Percentiles rank a stretch among this genome's conserved stretches.
Conservation (phyloP, 1,140 invertebrate species). For the Apis mellifera region DNA sequence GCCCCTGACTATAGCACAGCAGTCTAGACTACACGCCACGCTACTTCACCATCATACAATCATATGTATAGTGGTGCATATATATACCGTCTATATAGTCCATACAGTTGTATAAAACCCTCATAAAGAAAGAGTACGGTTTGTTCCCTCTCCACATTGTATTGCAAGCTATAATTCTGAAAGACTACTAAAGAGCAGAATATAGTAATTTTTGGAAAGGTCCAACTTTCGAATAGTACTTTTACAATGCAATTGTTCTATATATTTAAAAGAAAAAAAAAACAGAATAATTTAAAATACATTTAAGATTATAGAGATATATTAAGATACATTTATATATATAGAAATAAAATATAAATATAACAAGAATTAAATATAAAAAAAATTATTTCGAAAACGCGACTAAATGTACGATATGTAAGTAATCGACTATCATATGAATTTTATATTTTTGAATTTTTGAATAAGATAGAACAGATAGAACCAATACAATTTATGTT, state of each 20-base stretch:
- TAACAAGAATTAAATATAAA: too few relatives aligned
- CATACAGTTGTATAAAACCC: constrained; percentile 12
- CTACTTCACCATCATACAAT: constrained; percentile 9
- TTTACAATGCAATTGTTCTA: too few relatives aligned
- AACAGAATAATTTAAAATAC: neutral
- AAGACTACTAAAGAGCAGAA: neutral
- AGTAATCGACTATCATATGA: too few relatives aligned
- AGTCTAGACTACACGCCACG: constrained; percentile 36
- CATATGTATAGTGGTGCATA: neutral
- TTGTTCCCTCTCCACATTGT: constrained; percentile 39
- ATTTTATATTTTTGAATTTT: too few relatives aligned
- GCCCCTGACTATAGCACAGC: constrained; percentile 35
- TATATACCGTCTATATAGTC: neutral
- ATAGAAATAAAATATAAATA: too few relatives aligned
- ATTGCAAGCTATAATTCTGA: constrained; percentile 6
- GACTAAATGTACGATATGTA: too few relatives aligned
- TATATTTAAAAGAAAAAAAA: neutral
- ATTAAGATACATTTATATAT: too few relatives aligned
- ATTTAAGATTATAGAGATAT: too few relatives aligned
- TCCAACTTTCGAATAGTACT: neutral
- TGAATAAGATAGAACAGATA: too few relatives aligned
- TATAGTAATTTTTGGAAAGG: neutral
- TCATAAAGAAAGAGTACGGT: constrained; percentile 35
- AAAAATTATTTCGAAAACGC: too few relatives aligned
- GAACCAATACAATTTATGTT: neutral